Evolutionary conservation across 2,888 invertebrate species (phyloP).

Genomic region (Drosophila pseudotalamancana): DNA sequence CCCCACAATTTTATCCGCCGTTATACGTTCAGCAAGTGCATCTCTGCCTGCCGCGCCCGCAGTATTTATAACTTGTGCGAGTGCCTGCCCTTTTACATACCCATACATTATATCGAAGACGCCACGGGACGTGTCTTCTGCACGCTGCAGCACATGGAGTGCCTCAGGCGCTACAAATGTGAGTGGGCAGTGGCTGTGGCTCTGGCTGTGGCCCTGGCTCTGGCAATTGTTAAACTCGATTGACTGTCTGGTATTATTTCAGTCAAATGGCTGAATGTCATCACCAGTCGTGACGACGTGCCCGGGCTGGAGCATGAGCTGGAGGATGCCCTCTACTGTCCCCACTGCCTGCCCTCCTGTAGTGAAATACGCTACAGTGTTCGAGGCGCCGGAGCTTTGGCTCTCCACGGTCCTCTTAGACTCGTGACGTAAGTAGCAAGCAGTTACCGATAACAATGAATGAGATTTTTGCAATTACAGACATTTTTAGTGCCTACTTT

Average conservation of each 20-base stretch:
- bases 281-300: slow-evolving; percentile 73
- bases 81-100: slow-evolving; percentile 86
- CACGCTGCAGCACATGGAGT: slow-evolving; percentile 81
- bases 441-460: not conserved
- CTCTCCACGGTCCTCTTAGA: slow-evolving; percentile 44
- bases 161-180: slow-evolving; percentile 86
- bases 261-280: slow-evolving; percentile 84
- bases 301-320: slow-evolving; percentile 85
- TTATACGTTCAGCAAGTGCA: slow-evolving; percentile 87
- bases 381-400: slow-evolving; percentile 68
- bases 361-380: slow-evolving; percentile 85
- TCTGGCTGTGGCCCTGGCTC: not conserved
- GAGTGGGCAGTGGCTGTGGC: slow-evolving; percentile 43
- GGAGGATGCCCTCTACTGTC: slow-evolving; percentile 86
- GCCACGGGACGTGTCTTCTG: slow-evolving; percentile 62
- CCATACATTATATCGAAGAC: slow-evolving; percentile 44
- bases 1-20: slow-evolving; percentile 73
- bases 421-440: slow-evolving; percentile 50
- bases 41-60: slow-evolving; percentile 86
- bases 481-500: not conserved
- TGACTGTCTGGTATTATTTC: slow-evolving; percentile 28
- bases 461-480: not conserved
- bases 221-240: not conserved
- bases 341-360: slow-evolving; percentile 86
- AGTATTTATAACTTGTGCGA: slow-evolving; percentile 85